Percentiles rank a stretch among this genome's conserved stretches.
These are phyloP conservation scores for Cinclus mexicanus DNA, from an alignment of 2,113 vertebrate species.

Conservation along the genomic window DNA sequence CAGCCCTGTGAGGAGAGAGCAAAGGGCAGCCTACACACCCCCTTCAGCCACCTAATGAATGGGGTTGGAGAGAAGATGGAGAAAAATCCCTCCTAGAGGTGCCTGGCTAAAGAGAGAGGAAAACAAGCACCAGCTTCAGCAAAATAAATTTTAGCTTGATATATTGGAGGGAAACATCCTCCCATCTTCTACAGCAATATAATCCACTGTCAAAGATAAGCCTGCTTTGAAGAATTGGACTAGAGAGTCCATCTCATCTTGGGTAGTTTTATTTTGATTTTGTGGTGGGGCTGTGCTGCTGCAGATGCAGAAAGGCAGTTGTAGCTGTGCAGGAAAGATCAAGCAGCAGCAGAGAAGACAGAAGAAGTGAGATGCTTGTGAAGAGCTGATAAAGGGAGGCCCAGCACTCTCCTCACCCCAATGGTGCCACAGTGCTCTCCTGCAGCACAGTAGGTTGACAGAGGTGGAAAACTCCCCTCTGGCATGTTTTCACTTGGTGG, in stretches of 20 bases:
- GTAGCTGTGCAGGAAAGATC: neutral
- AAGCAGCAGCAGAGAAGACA: neutral
- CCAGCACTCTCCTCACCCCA: neutral
- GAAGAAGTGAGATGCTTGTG: neutral
- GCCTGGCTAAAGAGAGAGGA: neutral
- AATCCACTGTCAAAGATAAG: neutral
- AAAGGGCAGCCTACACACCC: neutral
- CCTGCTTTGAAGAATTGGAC: too few species aligned
- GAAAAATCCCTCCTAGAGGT: neutral
- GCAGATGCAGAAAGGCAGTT: neutral
- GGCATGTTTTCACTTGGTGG: neutral
- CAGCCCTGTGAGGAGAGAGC: neutral
- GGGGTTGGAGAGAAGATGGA: neutral
- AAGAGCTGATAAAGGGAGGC: slow-evolving; percentile 17
- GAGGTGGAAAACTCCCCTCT: neutral
- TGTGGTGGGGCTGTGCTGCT: neutral
- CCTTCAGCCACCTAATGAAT: neutral
- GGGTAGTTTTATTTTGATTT: neutral
- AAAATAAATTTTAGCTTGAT: neutral
- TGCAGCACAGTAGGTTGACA: neutral
- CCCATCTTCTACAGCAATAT: neutral
- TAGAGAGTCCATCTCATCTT: too few species aligned
- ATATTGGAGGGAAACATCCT: neutral
- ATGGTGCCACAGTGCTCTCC: fast-evolving
- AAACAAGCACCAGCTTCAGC: neutral